phyloP scores from a whole-genome alignment of 2,888 invertebrate genomes.

The Pristionchus entomophagus region DNA sequence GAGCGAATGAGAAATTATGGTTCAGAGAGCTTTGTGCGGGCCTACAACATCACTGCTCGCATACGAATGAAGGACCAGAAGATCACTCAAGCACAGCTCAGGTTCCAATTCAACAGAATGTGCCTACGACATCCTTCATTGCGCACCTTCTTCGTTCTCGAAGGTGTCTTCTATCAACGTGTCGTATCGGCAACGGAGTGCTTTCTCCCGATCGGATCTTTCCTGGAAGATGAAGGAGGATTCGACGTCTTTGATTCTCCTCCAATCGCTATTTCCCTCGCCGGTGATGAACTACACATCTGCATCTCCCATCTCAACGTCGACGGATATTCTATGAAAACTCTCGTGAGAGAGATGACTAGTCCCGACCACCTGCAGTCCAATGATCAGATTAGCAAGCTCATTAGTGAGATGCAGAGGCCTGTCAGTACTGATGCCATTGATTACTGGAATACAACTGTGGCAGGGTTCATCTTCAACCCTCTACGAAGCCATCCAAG shows the following conservation, averaged over 20 bases:
- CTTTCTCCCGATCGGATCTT: not conserved
- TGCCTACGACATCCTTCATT: not conserved
- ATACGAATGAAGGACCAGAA: not conserved
- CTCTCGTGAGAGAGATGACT: not conserved
- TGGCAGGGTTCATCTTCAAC: not conserved
- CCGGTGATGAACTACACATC: not conserved
- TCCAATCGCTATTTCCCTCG: not conserved
- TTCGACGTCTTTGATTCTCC: not conserved
- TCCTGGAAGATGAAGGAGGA: not conserved
- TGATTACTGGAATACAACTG: not conserved
- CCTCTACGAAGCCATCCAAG: not conserved
- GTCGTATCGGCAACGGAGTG: not conserved
- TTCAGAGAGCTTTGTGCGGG: not conserved
- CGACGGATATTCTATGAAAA: not conserved
- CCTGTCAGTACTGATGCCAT: not conserved
- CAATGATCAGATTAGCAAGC: not conserved
- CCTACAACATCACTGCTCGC: not conserved
- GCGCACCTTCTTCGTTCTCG: not conserved
- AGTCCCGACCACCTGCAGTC: not conserved
- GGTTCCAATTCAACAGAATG: not conserved
- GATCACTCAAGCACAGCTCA: not conserved
- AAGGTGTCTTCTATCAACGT: not conserved
- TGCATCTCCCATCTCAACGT: constrained; percentile 32
- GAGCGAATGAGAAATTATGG: not conserved
- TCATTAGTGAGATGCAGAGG: not conserved